Evolutionary conservation across 2,888 invertebrate genomes (phyloP), one percentile per base, ranked within the genome.

Genomic region (Dysmachus trigonus): DNA sequence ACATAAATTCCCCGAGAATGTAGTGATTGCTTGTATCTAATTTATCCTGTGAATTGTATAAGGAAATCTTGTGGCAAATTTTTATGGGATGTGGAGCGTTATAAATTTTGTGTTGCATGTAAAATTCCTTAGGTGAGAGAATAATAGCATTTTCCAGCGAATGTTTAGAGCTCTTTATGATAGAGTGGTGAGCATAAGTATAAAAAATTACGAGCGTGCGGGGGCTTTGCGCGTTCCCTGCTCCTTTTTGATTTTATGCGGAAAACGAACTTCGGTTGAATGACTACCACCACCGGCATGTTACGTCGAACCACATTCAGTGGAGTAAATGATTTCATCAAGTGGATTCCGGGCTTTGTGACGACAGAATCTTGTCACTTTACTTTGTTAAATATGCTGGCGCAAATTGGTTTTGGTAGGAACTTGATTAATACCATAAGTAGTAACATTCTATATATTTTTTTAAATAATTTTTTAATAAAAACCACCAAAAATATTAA

Each of bases 1-100:
- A 53, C 81, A 81, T 81, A 81, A 81, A 81, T 81, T 81, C 81
- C 53, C 62, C n/a, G 62, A 51, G 53, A 47, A 53, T 51, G 51
- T 81, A 31, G 81, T 81, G 81, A 81, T 53, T 81, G 81, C 81
- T 81, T 81, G 81, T 33, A 62, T 81, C 81, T 53, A 81, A 81
- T 81, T 81, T 81, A 33, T 81, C 62, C 81, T 81, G n/a, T 33
- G 81, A 33, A 53, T 81, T 81, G 62, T 81, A 81, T 62, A 81
- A 81, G 81, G 81, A 81, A 53, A 81, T 81, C 81, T 53, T 81
- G 79, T 81, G 62, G 33, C 81, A 81, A 81, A 81, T 81, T 81
- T 62, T 81, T 51, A 81, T 81, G 81, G 53, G 81, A 81, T 62
- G 31, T 53, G 18, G 81, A 81, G 62, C 62, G 81, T 81, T 81